Conservation (phyloP, 2,888 invertebrate species). For the Euplexia lucipara region DNA sequence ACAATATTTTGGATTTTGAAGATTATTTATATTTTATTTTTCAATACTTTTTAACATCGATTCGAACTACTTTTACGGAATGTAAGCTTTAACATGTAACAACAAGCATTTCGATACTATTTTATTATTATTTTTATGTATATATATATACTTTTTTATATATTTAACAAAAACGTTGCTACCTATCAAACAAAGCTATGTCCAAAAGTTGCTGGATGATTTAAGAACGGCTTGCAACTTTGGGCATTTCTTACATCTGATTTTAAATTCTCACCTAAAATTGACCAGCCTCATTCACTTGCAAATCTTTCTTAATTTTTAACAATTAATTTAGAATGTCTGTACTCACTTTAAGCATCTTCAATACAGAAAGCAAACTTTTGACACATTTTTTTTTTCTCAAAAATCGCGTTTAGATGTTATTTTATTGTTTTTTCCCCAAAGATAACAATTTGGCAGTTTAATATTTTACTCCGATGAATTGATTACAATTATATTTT, state of each 20-base stretch:
- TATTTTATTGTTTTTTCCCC: conserved; percentile 55
- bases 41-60: conserved; percentile 78
- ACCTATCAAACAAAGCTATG: conserved; percentile 52
- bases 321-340: conserved; percentile 83
- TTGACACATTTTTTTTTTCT: conserved; percentile 72
- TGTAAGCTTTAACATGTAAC: conserved; percentile 84
- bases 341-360: conserved; percentile 62
- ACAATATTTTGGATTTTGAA: conserved; percentile 78
- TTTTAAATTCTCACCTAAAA: conserved; percentile 77
- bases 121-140: conserved; percentile 62
- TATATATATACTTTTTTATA: conserved; percentile 51
- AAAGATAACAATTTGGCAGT: conserved; percentile 76
- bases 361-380: conserved; percentile 63
- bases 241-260: conserved; percentile 43
- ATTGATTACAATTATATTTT: conserved; percentile 26
- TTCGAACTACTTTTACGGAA: conserved; percentile 76
- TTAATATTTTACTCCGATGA: conserved; percentile 60
- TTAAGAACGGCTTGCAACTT: conserved; percentile 56
- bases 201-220: conserved; percentile 52
- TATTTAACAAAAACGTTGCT: conserved; percentile 59
- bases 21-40: conserved; percentile 63
- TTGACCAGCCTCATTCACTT: conserved; percentile 78
- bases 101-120: conserved; percentile 76
- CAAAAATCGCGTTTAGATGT: conserved; percentile 59
- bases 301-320: conserved; percentile 63